These are phyloP conservation scores for Pipistrellus pipistrellus DNA, from an alignment of 2,797 vertebrate species.

Conservation along the genomic window DNA sequence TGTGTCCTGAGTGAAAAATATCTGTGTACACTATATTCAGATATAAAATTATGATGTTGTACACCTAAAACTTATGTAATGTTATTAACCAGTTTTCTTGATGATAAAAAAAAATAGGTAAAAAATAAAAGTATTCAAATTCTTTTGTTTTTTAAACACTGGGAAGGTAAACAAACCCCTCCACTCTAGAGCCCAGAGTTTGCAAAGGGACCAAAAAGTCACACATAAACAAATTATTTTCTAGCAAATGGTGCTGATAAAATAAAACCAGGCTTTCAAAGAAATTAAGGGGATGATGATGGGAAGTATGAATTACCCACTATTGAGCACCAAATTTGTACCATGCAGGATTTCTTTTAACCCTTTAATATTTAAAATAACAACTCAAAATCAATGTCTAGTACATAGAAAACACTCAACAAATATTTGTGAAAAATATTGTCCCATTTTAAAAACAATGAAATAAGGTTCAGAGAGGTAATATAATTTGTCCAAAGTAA, in stretches of 20 bases:
- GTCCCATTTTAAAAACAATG: not conserved
- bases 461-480: not conserved
- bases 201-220: not conserved
- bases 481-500: not conserved
- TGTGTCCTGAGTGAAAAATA: slow-evolving; percentile 41
- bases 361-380: not conserved
- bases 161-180: not conserved
- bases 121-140: slow-evolving; percentile 8
- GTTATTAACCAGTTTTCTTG: not conserved
- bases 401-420: not conserved
- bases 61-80: not conserved
- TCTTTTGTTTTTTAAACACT: slow-evolving; percentile 5
- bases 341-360: not conserved
- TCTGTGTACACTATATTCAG: not conserved
- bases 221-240: not conserved
- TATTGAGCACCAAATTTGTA: not conserved
- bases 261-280: not conserved
- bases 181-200: not conserved
- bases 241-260: not conserved
- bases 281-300: not conserved
- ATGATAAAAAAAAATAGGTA: not conserved
- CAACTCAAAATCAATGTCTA: not conserved
- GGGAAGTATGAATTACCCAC: not conserved
- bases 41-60: not conserved
- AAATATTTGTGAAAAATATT: not conserved